phyloP scores from a whole-genome alignment of 2,797 vertebrate species.

The Pipistrellus pygmaeus region DNA sequence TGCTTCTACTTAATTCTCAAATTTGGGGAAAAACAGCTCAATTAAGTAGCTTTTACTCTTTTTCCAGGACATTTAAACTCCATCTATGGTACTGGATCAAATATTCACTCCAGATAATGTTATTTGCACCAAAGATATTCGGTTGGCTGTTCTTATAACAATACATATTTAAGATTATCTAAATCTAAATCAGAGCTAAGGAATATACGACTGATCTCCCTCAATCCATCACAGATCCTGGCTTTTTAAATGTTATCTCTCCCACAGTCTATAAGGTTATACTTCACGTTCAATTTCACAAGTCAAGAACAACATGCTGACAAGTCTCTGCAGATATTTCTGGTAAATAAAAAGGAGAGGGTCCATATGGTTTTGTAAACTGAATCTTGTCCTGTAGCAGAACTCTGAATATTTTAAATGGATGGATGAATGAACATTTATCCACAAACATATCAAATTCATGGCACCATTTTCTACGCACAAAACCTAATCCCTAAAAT shows the following conservation, averaged over 20 bases:
- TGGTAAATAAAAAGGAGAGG: neutral
- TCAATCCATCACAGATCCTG: neutral
- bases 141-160: slow-evolving; percentile 1
- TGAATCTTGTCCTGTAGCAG: neutral
- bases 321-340: neutral
- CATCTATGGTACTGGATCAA: neutral
- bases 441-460: neutral
- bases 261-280: neutral
- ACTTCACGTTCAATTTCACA: neutral
- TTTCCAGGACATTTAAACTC: slow-evolving; percentile 37
- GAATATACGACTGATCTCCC: neutral
- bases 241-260: neutral
- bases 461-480: neutral
- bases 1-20: neutral
- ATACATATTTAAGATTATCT: slow-evolving; percentile 16
- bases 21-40: neutral
- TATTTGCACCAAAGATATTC: neutral
- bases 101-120: slow-evolving; percentile 3
- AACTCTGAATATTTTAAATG: neutral
- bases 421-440: neutral
- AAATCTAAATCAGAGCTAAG: slow-evolving; percentile 29
- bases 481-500: neutral
- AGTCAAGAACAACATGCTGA: neutral
- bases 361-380: neutral
- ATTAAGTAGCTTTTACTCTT: neutral